These are phyloP conservation scores for Etheostoma cragini DNA, from an alignment of 2,113 vertebrate genomes.

Conservation along the genomic window DNA sequence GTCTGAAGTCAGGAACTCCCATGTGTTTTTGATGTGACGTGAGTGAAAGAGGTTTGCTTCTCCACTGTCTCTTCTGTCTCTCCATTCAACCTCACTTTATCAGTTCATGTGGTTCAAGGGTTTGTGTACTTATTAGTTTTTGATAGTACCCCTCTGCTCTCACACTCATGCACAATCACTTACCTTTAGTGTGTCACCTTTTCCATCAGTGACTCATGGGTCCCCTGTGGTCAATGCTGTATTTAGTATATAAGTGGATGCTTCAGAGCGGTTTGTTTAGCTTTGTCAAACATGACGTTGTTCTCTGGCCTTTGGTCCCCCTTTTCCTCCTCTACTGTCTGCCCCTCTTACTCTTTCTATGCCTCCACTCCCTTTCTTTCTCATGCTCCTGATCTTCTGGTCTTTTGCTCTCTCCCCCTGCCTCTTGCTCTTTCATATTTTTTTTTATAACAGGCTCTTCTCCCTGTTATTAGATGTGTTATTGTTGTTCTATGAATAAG, in stretches of 20 bases:
- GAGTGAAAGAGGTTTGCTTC: background rate
- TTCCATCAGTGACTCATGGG: conserved; percentile 46
- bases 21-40: conserved; percentile 13
- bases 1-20: background rate
- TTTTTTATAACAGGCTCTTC: conserved; percentile 20
- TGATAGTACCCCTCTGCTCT: background rate
- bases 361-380: background rate
- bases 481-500: conserved; percentile 72
- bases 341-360: background rate
- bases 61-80: background rate
- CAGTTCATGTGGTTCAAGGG: background rate
- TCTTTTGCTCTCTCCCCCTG: background rate
- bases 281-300: conserved; percentile 36
- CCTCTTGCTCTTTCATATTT: conserved; percentile 9
- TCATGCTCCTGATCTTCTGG: background rate
- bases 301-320: conserved; percentile 13
- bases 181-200: conserved; percentile 50
- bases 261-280: conserved; percentile 37
- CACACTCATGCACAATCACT: conserved; percentile 18
- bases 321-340: background rate
- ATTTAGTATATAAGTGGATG: conserved; percentile 39
- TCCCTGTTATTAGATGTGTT: conserved; percentile 51
- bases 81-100: conserved; percentile 13
- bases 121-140: background rate
- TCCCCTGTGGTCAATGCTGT: conserved; percentile 35